These are phyloP conservation scores for Euzetes globulus DNA, from an alignment of 2,888 invertebrate genomes.

Conservation along the genomic window DNA sequence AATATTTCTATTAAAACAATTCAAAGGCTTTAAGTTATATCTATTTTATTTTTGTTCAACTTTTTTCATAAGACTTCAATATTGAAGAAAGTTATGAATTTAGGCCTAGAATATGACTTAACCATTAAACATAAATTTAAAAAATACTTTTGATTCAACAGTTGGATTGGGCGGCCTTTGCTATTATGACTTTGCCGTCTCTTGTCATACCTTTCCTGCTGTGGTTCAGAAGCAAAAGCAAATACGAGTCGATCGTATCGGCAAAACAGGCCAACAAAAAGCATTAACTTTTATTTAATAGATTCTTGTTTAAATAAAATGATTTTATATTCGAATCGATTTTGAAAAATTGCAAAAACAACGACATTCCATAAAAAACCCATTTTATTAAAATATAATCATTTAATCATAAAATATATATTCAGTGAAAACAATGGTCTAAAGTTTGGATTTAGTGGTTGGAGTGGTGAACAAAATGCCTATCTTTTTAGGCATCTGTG, in stretches of 20 bases:
- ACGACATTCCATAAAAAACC: neutral
- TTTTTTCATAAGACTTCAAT: too few species aligned
- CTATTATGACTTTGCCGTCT: constrained; percentile 90
- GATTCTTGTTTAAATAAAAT: neutral
- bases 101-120: too few species aligned
- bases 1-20: too few species aligned
- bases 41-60: too few species aligned
- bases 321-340: constrained; percentile 3
- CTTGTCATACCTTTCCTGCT: constrained; percentile 85
- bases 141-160: constrained; percentile 46
- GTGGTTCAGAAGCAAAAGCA: constrained; percentile 79
- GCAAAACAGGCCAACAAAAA: constrained; percentile 16
- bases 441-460: constrained; percentile 37
- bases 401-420: constrained; percentile 11
- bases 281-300: constrained; percentile 23
- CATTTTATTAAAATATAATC: constrained; percentile 8
- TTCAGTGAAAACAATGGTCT: neutral
- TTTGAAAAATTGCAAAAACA: neutral
- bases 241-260: constrained; percentile 36
- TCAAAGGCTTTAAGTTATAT: too few species aligned
- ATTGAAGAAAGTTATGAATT: too few species aligned
- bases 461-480: constrained; percentile 35
- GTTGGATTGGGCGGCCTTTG: constrained; percentile 92
- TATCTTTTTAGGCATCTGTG: constrained; percentile 16
- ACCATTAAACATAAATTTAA: too few species aligned